Base-by-base conservation (phyloP, 2,888 invertebrate species). In the Dicyrtomina minuta region DNA sequence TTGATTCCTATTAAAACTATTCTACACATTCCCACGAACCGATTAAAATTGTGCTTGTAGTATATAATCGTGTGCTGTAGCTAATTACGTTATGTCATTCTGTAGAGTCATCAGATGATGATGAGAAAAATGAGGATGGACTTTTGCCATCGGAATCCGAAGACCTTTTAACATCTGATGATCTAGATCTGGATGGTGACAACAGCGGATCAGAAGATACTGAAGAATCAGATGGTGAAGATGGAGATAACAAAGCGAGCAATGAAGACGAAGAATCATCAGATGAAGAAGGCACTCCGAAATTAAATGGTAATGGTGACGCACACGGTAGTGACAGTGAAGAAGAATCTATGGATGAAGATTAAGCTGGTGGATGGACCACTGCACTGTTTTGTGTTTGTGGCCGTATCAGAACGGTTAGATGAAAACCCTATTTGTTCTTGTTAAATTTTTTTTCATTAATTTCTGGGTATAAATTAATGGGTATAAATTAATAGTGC, bases 91-190 rank as follows among this genome's bases (percentile, higher is more conserved):
- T 24, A 12, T 10, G 24, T 20, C 10, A 5, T 53, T 61, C 56
- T 71, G 1, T 68, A 79, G 80, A 79, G 61, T 80, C 80, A 64
- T 80, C 79, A 71, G 81, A 81, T 75, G 81, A 82, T 53, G 79
- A 79, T 55, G 76, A 75, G 59, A 77, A 79, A 56, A 80, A 78
- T 46, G 80, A 79, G 49, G 80, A 79, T 33, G 77, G 75, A 15
- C 72, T 74, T 39, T 72, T 78, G 22, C 78, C 76, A 1, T 80
- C 80, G 26, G 80, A 81, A 67, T 76, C 79, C 15, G 79, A 79
- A 69, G 77, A 77, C 33, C 73, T 72, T 43, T 46, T 76, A 8
- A 74, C 70, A 12, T 75, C 76, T 8, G 76, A 77, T 68, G 77
- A 79, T 39, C 72, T 78, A 49, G 77, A 73, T 20, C 49, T 46